phyloP scores from a whole-genome alignment of 2,888 invertebrate species.

The Agriotes lineatus region DNA sequence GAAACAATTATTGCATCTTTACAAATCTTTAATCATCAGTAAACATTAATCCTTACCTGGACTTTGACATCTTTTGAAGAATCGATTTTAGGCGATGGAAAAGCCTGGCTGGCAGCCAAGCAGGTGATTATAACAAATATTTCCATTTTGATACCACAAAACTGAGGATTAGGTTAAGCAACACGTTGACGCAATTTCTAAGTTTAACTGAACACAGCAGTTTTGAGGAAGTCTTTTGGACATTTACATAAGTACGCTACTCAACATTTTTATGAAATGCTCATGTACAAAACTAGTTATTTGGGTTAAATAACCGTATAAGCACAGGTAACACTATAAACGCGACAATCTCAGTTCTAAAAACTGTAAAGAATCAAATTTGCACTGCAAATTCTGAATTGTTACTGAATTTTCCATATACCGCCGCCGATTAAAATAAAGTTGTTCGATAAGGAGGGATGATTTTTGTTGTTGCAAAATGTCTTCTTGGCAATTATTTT shows the following conservation, averaged over 20 bases:
- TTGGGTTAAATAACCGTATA: conserved; percentile 18
- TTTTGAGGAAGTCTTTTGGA: conserved; percentile 4
- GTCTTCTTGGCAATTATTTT: background rate
- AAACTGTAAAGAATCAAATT: background rate
- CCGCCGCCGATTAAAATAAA: conserved; percentile 26
- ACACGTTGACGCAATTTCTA: background rate
- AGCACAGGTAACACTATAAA: background rate
- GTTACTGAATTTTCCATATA: background rate
- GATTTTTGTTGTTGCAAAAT: conserved; percentile 17
- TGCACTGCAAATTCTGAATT: background rate
- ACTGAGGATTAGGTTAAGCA: background rate
- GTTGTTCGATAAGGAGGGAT: conserved; percentile 36
- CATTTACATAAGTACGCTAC: background rate
- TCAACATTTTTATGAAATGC: conserved; percentile 8
- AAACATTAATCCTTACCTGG: background rate
- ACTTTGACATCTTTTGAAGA: background rate
- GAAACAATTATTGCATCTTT: too few species aligned
- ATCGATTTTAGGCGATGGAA: conserved; percentile 7
- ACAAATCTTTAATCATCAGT: too few species aligned
- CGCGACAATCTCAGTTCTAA: background rate
- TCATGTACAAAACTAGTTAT: background rate
- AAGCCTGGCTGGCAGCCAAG: background rate
- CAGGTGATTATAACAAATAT: background rate
- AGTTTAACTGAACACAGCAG: background rate
- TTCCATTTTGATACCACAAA: background rate